phyloP scores from a whole-genome alignment of 2,113 vertebrate species.

The Larimichthys polyactis region DNA sequence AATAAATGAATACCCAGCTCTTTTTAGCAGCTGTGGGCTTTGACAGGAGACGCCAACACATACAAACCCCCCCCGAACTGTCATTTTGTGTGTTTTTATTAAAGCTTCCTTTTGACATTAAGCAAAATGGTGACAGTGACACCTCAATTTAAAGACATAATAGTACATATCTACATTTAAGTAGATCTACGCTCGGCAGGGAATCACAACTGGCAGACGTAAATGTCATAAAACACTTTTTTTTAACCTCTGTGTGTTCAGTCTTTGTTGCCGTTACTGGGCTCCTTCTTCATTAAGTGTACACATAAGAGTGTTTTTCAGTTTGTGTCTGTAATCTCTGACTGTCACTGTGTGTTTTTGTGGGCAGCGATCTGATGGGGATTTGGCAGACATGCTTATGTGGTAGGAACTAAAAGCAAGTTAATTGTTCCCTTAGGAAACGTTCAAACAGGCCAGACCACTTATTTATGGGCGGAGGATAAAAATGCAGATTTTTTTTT shows the following conservation, averaged over 20 bases:
- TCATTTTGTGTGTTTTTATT: conserved; percentile 8
- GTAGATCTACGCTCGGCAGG: background rate
- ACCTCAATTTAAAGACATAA: conserved; percentile 17
- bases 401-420: conserved; percentile 79
- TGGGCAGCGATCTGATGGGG: conserved; percentile 65
- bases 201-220: conserved; percentile 3
- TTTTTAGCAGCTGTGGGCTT: conserved; percentile 12
- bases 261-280: conserved; percentile 12
- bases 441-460: conserved; percentile 68
- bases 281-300: conserved; percentile 31
- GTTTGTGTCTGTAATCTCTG: conserved; percentile 44
- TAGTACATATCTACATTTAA: conserved; percentile 20
- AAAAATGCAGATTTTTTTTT: conserved; percentile 63
- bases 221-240: background rate
- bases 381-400: conserved; percentile 77
- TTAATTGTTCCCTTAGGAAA: conserved; percentile 81
- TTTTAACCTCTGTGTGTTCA: background rate
- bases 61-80: background rate
- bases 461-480: conserved; percentile 72
- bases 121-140: conserved; percentile 2
- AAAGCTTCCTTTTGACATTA: conserved; percentile 17
- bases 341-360: conserved; percentile 57
- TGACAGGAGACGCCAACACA: conserved; percentile 3
- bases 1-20: conserved; percentile 10
- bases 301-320: conserved; percentile 30